Evolutionary conservation across 2,113 vertebrate genomes (phyloP).

Genomic region (Elgaria multicarinata): DNA sequence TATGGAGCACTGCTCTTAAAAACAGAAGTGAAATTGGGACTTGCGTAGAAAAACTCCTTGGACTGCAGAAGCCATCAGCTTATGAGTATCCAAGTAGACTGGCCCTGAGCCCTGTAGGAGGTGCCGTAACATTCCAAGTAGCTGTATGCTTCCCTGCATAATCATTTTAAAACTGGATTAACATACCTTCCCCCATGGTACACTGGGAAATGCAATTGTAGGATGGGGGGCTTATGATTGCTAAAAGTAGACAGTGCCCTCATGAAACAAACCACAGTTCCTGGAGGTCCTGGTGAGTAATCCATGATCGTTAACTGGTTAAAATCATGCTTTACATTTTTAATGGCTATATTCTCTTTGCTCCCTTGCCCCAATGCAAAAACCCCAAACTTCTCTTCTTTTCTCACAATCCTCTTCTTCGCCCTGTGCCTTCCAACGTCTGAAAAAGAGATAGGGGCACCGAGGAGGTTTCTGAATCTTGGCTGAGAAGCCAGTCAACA

Average conservation of each 20-base stretch:
- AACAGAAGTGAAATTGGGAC: too few relatives aligned
- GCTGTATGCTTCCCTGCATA: too few relatives aligned
- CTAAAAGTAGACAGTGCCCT: neutral
- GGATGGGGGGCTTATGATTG: neutral
- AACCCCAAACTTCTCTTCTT: too few relatives aligned
- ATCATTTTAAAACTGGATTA: neutral
- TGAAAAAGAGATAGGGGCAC: neutral
- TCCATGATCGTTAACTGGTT: neutral
- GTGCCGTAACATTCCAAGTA: neutral
- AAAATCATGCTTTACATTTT: neutral
- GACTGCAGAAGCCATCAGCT: too few relatives aligned
- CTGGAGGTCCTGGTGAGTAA: neutral
- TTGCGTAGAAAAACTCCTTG: too few relatives aligned
- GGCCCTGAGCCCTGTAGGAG: neutral
- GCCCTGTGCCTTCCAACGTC: neutral
- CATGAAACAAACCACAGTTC: neutral
- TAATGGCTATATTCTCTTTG: too few relatives aligned
- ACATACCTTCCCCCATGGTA: neutral
- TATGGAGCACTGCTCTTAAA: too few relatives aligned
- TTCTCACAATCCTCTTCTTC: too few relatives aligned
- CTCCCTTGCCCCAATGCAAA: neutral
- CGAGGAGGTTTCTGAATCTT: neutral
- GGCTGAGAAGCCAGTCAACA: too few relatives aligned
- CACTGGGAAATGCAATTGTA: neutral
- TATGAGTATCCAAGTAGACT: too few relatives aligned